A percentile compares a stretch with the other conserved stretches of the same genome.
Conservation (phyloP, 1,140 invertebrate genomes). For the Thereuonema tuberculata region DNA sequence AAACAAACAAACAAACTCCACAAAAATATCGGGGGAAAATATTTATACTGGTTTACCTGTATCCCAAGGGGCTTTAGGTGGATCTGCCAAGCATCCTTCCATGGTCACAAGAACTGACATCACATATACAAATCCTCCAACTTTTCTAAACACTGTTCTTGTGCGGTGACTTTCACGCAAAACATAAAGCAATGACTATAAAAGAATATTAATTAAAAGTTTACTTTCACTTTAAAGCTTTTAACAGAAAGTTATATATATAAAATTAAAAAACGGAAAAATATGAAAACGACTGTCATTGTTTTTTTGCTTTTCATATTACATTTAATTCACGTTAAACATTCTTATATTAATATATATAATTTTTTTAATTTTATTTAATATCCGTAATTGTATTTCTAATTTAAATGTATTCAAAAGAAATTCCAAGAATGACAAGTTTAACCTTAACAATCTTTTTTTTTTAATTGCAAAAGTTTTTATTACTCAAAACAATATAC, state of each 20-base stretch:
- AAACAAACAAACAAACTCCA: too few species aligned
- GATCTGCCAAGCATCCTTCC: conserved; percentile 57
- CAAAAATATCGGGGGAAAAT: neutral
- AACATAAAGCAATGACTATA: conserved; percentile 61
- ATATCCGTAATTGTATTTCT: too few species aligned
- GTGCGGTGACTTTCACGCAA: conserved; percentile 88
- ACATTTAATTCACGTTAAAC: too few species aligned
- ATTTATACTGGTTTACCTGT: conserved; percentile 20
- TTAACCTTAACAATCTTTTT: too few species aligned
- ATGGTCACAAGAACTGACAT: conserved; percentile 89
- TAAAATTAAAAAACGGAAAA: too few species aligned
- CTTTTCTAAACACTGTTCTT: conserved; percentile 90
- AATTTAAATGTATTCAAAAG: neutral
- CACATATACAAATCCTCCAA: conserved; percentile 93
- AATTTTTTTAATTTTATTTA: too few species aligned
- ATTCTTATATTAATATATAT: too few species aligned
- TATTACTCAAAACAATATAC: too few species aligned
- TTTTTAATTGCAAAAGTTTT: too few species aligned
- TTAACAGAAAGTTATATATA: neutral
- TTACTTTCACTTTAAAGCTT: neutral
- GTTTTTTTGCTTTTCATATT: too few species aligned
- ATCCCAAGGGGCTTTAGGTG: conserved; percentile 32
- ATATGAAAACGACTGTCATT: too few species aligned
- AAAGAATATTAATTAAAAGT: neutral
- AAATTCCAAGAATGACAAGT: too few species aligned